Conservation (phyloP, 2,888 invertebrate species). For the Drosophila algonquin region DNA sequence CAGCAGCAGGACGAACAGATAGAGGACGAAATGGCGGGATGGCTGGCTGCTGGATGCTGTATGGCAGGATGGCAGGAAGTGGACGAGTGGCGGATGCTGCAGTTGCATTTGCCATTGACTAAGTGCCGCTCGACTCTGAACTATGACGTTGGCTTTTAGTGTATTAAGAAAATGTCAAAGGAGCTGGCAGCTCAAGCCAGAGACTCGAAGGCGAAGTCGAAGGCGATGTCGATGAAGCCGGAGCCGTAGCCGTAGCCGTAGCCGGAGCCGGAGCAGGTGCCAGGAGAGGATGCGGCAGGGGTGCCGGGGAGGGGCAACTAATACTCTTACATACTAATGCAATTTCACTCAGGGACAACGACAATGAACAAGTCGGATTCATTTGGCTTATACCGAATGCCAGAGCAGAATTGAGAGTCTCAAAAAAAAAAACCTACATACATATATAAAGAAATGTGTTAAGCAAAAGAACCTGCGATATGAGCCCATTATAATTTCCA, state of each 20-base stretch:
- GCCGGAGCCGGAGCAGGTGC: slow-evolving; percentile 19
- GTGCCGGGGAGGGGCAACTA: slow-evolving; percentile 29
- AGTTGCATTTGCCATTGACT: slow-evolving; percentile 62
- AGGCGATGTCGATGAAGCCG: not conserved
- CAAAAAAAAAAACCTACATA: not conserved
- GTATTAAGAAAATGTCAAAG: slow-evolving; percentile 64
- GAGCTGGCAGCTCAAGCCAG: slow-evolving; percentile 17
- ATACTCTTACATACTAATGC: slow-evolving; percentile 70
- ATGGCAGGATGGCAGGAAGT: not conserved
- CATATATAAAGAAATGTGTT: not conserved
- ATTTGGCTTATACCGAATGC: slow-evolving; percentile 51
- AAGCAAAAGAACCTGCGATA: not conserved
- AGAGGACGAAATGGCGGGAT: not conserved
- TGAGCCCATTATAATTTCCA: slow-evolving; percentile 24
- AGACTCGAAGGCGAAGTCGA: slow-evolving; percentile 3
- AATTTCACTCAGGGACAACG: slow-evolving; percentile 64
- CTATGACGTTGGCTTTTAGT: slow-evolving; percentile 74
- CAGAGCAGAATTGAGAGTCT: slow-evolving; percentile 19
- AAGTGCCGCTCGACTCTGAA: slow-evolving; percentile 69
- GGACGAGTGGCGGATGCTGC: slow-evolving; percentile 41
- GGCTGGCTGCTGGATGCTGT: not conserved
- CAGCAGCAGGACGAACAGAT: not conserved
- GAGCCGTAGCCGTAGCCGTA: no score
- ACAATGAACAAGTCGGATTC: slow-evolving; percentile 43
- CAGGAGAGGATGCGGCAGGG: not conserved